These are phyloP conservation scores for Eunapius fragilis DNA, from an alignment of 37 sponge, comb jelly and placozoan genomes.

Conservation along the genomic window DNA sequence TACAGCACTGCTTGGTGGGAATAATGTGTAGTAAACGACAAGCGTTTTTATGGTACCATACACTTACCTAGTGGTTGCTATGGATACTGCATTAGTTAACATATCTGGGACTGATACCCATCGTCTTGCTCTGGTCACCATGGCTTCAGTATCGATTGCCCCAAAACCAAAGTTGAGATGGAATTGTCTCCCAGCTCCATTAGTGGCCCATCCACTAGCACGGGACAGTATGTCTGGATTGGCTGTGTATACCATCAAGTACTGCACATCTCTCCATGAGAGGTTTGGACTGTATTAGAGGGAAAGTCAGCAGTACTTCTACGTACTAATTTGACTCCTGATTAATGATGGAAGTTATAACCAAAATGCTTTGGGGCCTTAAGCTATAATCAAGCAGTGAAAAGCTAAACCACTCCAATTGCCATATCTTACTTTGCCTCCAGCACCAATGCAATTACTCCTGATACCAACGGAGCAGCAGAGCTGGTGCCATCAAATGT, in stretches of 20 bases:
- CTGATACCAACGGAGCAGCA: slow-evolving; percentile 50
- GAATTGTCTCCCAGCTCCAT: slow-evolving; percentile 66
- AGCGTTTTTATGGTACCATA: no score
- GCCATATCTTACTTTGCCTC: slow-evolving; percentile 62
- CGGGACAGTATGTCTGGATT: neutral
- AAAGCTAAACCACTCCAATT: neutral
- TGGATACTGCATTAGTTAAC: neutral
- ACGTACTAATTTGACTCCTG: no score
- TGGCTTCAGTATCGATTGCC: slow-evolving; percentile 63
- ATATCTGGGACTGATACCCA: slow-evolving; percentile 65
- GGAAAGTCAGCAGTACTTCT: neutral
- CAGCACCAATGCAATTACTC: slow-evolving; percentile 62
- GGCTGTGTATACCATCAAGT: slow-evolving; percentile 68
- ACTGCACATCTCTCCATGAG: slow-evolving; percentile 89
- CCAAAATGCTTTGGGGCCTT: no score
- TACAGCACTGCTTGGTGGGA: no score
- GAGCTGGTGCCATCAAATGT: slow-evolving; percentile 55
- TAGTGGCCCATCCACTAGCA: slow-evolving; percentile 36
- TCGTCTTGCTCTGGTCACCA: slow-evolving; percentile 68
- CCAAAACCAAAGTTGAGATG: slow-evolving; percentile 85
- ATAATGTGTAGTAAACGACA: no score
- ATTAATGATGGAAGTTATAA: no score
- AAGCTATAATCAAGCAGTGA: no score
- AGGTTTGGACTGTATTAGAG: slow-evolving; percentile 63
- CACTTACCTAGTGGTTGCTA: neutral